Percentiles rank a stretch among this genome's conserved stretches.
phyloP scores from a whole-genome alignment of 2,888 invertebrate species.

The Gastrophysa polygoni region DNA sequence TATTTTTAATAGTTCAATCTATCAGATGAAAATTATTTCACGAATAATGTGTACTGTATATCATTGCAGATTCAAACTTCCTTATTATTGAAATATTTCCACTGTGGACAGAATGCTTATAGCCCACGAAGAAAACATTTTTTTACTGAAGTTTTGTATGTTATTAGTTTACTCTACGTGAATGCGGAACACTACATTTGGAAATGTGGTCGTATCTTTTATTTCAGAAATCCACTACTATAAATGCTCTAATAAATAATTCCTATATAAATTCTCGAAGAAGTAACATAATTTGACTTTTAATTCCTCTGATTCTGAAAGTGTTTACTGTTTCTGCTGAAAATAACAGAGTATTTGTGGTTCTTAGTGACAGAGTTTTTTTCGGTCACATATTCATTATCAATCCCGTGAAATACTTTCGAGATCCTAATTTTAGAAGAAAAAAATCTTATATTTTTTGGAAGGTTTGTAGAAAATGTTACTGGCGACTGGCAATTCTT shows the following conservation, averaged over 20 bases:
- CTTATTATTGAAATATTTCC: no score
- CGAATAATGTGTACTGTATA: no score
- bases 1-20: no score
- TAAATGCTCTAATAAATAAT: conserved; percentile 30
- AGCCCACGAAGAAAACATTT: no score
- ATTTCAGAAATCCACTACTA: conserved; percentile 17
- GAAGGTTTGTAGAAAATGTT: no score
- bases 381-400: conserved; percentile 25
- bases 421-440: background rate
- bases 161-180: no score
- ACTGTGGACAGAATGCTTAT: no score
- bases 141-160: no score
- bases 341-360: conserved; percentile 34
- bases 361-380: conserved; percentile 24
- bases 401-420: background rate
- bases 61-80: no score
- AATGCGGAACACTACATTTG: background rate
- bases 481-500: no score
- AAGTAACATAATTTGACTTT: conserved; percentile 29
- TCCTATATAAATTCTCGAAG: conserved; percentile 21
- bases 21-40: no score
- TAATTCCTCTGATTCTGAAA: conserved; percentile 23
- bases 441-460: no score
- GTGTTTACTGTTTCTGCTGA: conserved; percentile 30
- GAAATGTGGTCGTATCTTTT: background rate